These are phyloP conservation scores for Dryocosmus kuriphilus DNA, from an alignment of 2,888 invertebrate species.

Conservation along the genomic window DNA sequence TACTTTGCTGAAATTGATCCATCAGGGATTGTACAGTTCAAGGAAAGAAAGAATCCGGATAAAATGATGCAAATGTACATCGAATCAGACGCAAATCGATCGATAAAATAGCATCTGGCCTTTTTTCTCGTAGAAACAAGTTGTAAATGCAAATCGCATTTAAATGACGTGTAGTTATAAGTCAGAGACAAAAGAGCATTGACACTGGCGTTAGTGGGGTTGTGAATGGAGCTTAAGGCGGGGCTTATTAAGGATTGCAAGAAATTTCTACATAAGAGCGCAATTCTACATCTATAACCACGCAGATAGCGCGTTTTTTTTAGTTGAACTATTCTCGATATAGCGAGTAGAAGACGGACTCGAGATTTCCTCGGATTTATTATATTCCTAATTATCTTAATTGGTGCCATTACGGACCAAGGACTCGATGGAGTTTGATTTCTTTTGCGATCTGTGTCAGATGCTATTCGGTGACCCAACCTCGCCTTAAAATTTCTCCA, in stretches of 20 bases:
- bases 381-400: slow-evolving; percentile 53
- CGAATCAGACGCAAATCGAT: slow-evolving; percentile 23
- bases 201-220: slow-evolving; percentile 13
- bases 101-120: not conserved
- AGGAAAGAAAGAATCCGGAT: not conserved
- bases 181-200: slow-evolving; percentile 36
- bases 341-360: slow-evolving; percentile 2
- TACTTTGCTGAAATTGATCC: not conserved
- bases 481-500: not conserved
- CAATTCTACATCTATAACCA: slow-evolving; percentile 38
- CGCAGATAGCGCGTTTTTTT: slow-evolving; percentile 42
- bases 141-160: slow-evolving; percentile 35
- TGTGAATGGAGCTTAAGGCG: slow-evolving; percentile 29
- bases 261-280: slow-evolving; percentile 29
- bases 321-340: slow-evolving; percentile 16
- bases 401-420: slow-evolving; percentile 30
- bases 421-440: slow-evolving; percentile 8
- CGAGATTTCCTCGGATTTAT: slow-evolving; percentile 42
- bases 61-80: not conserved
- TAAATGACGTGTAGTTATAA: slow-evolving; percentile 20
- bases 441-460: not conserved
- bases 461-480: slow-evolving; percentile 12
- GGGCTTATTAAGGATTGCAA: slow-evolving; percentile 36
- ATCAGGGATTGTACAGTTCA: not conserved
- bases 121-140: slow-evolving; percentile 15